Evolutionary conservation across 2,113 vertebrate species (phyloP).

Genomic region (Antechinus stuartii): DNA sequence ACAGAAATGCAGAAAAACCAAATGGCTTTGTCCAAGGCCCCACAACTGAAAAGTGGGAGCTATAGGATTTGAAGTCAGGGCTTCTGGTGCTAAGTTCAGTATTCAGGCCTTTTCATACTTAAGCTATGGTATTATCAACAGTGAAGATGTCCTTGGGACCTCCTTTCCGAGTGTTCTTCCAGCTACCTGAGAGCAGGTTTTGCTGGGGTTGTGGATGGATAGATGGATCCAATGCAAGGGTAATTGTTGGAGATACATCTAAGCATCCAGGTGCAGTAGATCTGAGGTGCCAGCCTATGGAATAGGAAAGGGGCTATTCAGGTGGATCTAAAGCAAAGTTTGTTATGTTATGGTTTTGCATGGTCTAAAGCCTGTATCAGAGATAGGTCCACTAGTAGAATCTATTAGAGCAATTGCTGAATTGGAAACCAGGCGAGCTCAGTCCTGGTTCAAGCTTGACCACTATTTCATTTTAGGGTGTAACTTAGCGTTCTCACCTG

Average conservation of each 20-base stretch:
- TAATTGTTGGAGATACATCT: background rate
- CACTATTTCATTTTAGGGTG: background rate
- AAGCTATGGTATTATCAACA: background rate
- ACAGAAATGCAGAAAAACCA: background rate
- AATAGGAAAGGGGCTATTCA: background rate
- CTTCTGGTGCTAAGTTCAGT: background rate
- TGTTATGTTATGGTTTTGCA: background rate
- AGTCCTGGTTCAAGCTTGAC: background rate
- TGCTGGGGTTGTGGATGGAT: background rate
- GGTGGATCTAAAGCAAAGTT: background rate
- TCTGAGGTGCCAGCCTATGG: background rate
- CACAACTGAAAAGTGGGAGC: background rate
- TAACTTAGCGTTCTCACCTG: background rate
- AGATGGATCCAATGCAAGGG: background rate
- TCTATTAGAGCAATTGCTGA: background rate
- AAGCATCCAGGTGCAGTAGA: background rate
- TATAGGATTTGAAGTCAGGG: background rate
- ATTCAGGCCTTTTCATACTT: background rate
- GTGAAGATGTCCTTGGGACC: background rate
- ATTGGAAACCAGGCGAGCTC: background rate
- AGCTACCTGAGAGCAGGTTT: background rate
- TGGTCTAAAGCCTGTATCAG: background rate
- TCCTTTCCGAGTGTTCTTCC: background rate
- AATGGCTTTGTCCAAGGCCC: background rate
- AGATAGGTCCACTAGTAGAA: background rate